Evolutionary conservation across 2,888 invertebrate genomes (phyloP).

Genomic region (Tanypteryx hageni): DNA sequence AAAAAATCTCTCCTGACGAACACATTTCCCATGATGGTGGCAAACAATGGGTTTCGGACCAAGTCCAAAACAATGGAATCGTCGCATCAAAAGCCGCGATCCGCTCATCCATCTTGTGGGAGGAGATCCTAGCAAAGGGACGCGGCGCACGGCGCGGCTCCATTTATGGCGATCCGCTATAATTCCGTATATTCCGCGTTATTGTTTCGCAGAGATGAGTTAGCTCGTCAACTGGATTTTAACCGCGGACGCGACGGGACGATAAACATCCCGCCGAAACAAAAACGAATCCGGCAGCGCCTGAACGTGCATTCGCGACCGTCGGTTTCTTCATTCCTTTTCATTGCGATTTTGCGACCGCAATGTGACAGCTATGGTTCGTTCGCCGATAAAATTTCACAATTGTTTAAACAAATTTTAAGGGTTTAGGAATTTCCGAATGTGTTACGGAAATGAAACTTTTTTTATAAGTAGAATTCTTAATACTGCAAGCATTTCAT

Average conservation of each 20-base stretch:
- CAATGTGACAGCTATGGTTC: background rate
- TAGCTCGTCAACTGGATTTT: background rate
- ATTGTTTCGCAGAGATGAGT: constrained; percentile 13
- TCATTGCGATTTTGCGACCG: background rate
- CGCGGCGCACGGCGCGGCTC: background rate
- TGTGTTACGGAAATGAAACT: too few relatives aligned
- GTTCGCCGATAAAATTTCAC: too few relatives aligned
- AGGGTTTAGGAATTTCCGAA: too few relatives aligned
- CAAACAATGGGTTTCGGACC: background rate
- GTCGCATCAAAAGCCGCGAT: background rate
- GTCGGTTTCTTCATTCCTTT: constrained; percentile 1
- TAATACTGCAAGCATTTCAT: too few relatives aligned
- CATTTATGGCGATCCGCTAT: background rate
- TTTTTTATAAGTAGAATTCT: too few relatives aligned
- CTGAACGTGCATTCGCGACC: background rate
- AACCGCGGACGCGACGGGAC: background rate
- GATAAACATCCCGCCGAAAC: background rate
- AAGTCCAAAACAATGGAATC: background rate
- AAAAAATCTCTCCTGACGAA: background rate
- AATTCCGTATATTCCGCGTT: constrained; percentile 19
- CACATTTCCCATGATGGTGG: background rate
- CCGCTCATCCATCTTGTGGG: background rate
- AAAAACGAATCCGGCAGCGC: background rate
- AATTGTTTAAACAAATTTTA: too few relatives aligned
- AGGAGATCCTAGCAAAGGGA: background rate